These are phyloP conservation scores for Subacronicta megacephala DNA, from an alignment of 2,888 invertebrate species.

Conservation along the genomic window DNA sequence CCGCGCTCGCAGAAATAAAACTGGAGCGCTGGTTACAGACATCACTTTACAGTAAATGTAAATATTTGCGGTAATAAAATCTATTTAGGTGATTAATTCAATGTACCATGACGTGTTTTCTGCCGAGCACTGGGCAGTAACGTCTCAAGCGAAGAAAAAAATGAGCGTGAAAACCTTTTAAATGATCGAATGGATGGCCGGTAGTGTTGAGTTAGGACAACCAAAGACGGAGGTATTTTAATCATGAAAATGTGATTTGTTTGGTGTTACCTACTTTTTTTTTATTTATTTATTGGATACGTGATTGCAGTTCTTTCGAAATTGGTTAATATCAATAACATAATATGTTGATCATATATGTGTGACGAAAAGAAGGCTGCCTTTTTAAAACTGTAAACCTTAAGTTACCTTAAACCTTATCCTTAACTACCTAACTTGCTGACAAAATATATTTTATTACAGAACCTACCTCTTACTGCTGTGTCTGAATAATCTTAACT, in stretches of 20 bases:
- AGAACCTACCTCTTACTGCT: background rate
- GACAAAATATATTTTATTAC: too few relatives aligned
- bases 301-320: background rate
- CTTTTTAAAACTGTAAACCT: too few relatives aligned
- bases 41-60: conserved; percentile 75
- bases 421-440: too few relatives aligned
- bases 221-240: conserved; percentile 41
- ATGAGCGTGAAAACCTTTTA: conserved; percentile 58
- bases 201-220: conserved; percentile 58
- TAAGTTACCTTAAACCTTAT: too few relatives aligned
- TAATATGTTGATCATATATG: background rate
- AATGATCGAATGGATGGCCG: conserved; percentile 53
- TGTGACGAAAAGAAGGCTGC: background rate
- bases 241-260: conserved; percentile 43
- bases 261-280: too few relatives aligned
- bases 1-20: conserved; percentile 60
- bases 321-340: background rate
- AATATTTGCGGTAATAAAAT: conserved; percentile 84
- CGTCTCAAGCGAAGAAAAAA: conserved; percentile 48
- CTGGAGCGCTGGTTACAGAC: conserved; percentile 63
- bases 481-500: conserved; percentile 34
- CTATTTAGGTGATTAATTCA: conserved; percentile 82
- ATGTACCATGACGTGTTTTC: conserved; percentile 72
- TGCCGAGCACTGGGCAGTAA: conserved; percentile 50
- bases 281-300: conserved; percentile 39